Percentiles rank a stretch among this genome's conserved stretches.
These are phyloP conservation scores for Limosa lapponica DNA, from an alignment of 2,797 vertebrate genomes.

Conservation along the genomic window DNA sequence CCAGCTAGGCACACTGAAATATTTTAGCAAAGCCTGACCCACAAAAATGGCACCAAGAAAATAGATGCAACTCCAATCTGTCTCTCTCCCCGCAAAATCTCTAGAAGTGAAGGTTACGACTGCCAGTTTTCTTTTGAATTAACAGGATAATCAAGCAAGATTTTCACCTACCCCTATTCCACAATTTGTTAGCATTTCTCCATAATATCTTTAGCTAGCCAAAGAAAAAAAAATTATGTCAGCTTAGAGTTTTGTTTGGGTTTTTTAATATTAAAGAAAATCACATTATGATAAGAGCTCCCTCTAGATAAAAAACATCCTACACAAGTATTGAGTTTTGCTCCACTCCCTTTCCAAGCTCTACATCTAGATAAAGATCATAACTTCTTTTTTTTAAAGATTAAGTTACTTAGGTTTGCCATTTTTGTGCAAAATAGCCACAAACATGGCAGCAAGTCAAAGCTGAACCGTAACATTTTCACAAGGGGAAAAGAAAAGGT, in stretches of 20 bases:
- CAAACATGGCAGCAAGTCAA: background rate
- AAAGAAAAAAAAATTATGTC: background rate
- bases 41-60: conserved; percentile 21
- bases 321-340: background rate
- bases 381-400: background rate
- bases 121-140: background rate
- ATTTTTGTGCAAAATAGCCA: background rate
- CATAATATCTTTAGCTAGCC: background rate
- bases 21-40: background rate
- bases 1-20: background rate
- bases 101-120: background rate
- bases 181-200: background rate
- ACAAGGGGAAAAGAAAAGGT: background rate
- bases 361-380: background rate
- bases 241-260: background rate
- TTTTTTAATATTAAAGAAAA: background rate
- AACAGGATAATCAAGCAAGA: background rate
- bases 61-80: background rate
- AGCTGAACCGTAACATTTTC: background rate
- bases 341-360: background rate
- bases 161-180: background rate
- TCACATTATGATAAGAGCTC: background rate
- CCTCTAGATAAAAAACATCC: background rate
- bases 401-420: background rate
- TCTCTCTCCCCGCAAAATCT: background rate